Percentiles rank a stretch among this genome's conserved stretches.
phyloP scores from a whole-genome alignment of 2,888 invertebrate species.

The Xanthia icteritia region DNA sequence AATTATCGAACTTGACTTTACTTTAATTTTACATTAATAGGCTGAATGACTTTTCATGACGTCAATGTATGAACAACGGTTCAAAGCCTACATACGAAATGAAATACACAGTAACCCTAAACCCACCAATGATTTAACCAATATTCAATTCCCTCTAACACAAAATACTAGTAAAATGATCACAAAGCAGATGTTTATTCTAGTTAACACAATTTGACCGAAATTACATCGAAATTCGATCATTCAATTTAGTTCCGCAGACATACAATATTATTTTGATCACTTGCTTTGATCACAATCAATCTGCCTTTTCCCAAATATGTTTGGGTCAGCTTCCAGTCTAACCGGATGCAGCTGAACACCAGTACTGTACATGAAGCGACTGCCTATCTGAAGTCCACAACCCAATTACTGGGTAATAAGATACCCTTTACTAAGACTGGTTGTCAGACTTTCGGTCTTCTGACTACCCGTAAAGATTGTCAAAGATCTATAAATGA shows the following conservation, averaged over 20 bases:
- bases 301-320: background rate
- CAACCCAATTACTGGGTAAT: background rate
- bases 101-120: slow-evolving; percentile 10
- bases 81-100: background rate
- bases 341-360: background rate
- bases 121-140: background rate
- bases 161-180: slow-evolving; percentile 28
- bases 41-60: background rate
- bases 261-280: slow-evolving; percentile 30
- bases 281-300: slow-evolving; percentile 7
- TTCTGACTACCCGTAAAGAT: background rate
- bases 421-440: no score
- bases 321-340: background rate
- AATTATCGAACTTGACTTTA: no score
- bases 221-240: slow-evolving; percentile 42
- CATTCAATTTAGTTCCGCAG: slow-evolving; percentile 12
- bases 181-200: slow-evolving; percentile 30
- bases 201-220: slow-evolving; percentile 27
- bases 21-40: no score
- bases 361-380: no score
- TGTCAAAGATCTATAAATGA: background rate
- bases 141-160: slow-evolving; percentile 1
- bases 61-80: background rate
- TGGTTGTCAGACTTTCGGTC: no score
- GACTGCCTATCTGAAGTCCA: background rate